phyloP scores from a whole-genome alignment of 2,797 vertebrate species.

The Austrolebias charrua region DNA sequence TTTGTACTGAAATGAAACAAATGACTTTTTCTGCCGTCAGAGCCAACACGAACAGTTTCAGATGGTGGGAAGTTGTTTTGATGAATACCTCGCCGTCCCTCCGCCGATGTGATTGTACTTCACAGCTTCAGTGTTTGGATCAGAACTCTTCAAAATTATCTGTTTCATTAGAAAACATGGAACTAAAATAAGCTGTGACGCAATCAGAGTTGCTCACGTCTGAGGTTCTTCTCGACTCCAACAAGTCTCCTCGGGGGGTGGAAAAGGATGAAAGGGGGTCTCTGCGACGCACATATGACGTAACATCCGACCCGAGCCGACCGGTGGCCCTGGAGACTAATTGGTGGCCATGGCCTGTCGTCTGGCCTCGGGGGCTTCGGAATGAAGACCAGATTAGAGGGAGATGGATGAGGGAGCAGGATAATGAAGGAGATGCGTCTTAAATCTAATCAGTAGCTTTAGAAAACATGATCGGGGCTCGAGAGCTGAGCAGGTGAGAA shows the following conservation, averaged over 20 bases:
- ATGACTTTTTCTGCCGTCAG: constrained; percentile 19
- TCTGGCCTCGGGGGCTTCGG: constrained; percentile 37
- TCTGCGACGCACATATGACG: too few relatives aligned
- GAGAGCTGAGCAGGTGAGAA: constrained; percentile 26
- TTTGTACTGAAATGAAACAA: constrained; percentile 32
- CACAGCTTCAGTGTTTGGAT: background rate
- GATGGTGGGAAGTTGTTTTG: constrained; percentile 9
- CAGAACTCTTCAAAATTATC: background rate
- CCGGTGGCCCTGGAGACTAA: constrained; percentile 63
- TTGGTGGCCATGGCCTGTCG: constrained; percentile 54
- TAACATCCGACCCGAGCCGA: too few relatives aligned
- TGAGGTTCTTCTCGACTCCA: constrained; percentile 14
- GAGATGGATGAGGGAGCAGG: constrained; percentile 65
- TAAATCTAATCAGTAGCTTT: constrained; percentile 72
- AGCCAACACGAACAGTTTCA: constrained; percentile 31
- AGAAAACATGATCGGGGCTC: constrained; percentile 55
- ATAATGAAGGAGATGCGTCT: constrained; percentile 74
- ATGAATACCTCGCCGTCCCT: constrained; percentile 19
- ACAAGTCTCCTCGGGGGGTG: constrained; percentile 42
- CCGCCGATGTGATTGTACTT: background rate
- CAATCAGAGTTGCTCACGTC: constrained; percentile 35
- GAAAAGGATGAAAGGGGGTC: too few relatives aligned
- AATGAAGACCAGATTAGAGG: constrained; percentile 71
- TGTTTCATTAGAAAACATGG: constrained; percentile 10
- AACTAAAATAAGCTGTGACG: constrained; percentile 8